Base-by-base conservation (phyloP, 1,140 invertebrate species). In the Tribolium madens region DNA sequence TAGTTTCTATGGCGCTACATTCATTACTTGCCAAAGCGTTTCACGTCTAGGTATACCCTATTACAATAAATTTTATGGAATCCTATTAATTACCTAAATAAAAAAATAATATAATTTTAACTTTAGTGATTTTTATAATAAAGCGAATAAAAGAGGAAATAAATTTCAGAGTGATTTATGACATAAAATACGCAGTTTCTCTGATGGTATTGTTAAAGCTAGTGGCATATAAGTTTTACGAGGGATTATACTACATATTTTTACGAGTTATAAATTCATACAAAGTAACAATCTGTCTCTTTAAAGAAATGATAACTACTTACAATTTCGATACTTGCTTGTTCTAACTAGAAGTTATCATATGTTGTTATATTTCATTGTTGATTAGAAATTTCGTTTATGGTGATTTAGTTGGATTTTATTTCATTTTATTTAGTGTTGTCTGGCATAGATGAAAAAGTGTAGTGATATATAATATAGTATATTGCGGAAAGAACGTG, bases 161-260 rank as follows among this genome's bases (percentile, higher is more conserved):
- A 64, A 64, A 64, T 64, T 64, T 14, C 57, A 12, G 21, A 33
- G n/a, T 64, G 26, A 64, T 64, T 64, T 64, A 64, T 33, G 57
- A 64, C 57, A 64, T 64, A 64, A 64, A 64, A 64, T 64, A 13
- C 57, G 26, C 26, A 64, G 36, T 64, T 64, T 64, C 57, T 64
- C n/a, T 64, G 70, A 52, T 72, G 50, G 50, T 72, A 72, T 72
- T 50, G 42, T 72, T 50, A 47, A 50, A 48, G 50, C 50, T 72
- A 72, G 70, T 50, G 46, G 70, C 46, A 50, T 47, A 72, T 72
- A 72, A 48, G 70, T 72, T 72, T 72, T 72, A 72, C 26, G 50
- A 52, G 10, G 26, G 70, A 72, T 72, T 72, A 72, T 72, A 72
- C 47, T 52, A 72, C 50, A 72, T 72, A 72, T 72, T 72, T 72